phyloP scores from a whole-genome alignment of 2,113 vertebrate genomes.

The Malaclemys terrapin region DNA sequence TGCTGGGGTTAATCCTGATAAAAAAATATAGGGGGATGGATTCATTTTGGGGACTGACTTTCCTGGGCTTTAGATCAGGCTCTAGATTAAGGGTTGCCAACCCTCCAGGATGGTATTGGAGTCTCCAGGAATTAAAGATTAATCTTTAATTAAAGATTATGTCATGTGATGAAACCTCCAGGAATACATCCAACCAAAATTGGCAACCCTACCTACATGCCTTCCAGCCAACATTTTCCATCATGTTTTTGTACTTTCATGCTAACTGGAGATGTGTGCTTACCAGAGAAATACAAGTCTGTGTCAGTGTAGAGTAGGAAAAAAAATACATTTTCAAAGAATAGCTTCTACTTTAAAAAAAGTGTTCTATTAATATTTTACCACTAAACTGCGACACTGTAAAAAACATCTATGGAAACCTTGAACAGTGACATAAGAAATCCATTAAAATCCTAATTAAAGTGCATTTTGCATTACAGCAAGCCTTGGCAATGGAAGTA shows the following conservation, averaged over 20 bases:
- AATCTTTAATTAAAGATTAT: background rate
- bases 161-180: background rate
- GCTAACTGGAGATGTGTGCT: background rate
- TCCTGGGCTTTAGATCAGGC: background rate
- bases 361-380: slow-evolving; percentile 47
- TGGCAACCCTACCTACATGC: background rate
- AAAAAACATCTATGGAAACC: slow-evolving; percentile 47
- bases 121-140: background rate
- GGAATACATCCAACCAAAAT: background rate
- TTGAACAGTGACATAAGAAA: slow-evolving; percentile 49
- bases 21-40: no score
- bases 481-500: slow-evolving; percentile 30
- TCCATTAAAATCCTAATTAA: slow-evolving; percentile 67
- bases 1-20: no score
- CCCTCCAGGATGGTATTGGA: background rate
- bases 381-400: slow-evolving; percentile 14
- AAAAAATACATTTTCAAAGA: slow-evolving; percentile 27
- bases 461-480: slow-evolving; percentile 52
- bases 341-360: slow-evolving; percentile 51
- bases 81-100: background rate
- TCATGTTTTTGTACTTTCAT: background rate
- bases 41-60: background rate
- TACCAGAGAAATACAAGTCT: slow-evolving; percentile 7
- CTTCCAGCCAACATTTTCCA: background rate
- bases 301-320: slow-evolving; percentile 13